phyloP scores from a whole-genome alignment of 1,140 invertebrate genomes.

The Rhysida immarginata region DNA sequence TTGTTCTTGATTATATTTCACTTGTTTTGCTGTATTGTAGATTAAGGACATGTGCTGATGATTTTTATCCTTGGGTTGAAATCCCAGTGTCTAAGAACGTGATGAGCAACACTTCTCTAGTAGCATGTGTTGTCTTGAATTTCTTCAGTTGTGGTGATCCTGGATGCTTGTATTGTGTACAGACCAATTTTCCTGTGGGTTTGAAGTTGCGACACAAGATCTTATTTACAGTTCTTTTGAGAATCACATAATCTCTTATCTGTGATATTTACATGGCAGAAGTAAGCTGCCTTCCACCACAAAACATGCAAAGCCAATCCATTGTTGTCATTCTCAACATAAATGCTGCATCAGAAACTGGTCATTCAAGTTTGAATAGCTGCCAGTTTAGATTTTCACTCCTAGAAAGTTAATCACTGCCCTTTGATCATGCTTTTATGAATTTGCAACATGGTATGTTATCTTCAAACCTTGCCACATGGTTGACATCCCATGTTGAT shows the following conservation, averaged over 20 bases:
- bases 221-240: no score
- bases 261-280: no score
- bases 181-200: background rate
- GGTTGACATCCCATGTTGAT: background rate
- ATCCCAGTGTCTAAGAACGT: background rate
- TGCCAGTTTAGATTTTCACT: no score
- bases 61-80: background rate
- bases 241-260: no score
- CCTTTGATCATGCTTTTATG: background rate
- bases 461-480: background rate
- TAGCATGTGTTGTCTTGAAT: background rate
- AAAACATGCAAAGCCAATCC: background rate
- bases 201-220: background rate
- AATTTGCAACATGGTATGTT: background rate
- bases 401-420: background rate
- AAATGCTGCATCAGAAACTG: background rate
- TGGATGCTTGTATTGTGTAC: background rate
- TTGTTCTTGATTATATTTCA: background rate
- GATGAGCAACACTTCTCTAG: background rate
- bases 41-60: background rate
- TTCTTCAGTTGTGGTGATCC: background rate
- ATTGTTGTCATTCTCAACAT: background rate
- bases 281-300: background rate
- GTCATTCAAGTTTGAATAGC: background rate
- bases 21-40: background rate